Conservation (phyloP, 2,797 vertebrate genomes). For the Parauchenoglanis punctatus region DNA sequence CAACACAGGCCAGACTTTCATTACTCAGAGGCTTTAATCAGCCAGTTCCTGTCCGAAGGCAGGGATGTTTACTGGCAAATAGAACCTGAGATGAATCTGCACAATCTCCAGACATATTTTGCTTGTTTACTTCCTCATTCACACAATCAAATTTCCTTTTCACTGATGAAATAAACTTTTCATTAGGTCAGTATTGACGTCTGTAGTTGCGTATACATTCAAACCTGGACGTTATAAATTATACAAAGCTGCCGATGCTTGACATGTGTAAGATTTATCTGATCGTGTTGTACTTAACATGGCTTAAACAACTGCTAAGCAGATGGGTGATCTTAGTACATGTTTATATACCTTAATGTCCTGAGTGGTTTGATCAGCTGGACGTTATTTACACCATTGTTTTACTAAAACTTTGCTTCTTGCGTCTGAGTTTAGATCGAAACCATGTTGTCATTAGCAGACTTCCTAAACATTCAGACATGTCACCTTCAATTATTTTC, state of each 20-base stretch:
- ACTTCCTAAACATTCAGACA: conserved; percentile 41
- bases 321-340: conserved; percentile 48
- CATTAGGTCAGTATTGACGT: neutral
- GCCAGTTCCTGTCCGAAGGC: conserved; percentile 56
- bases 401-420: conserved; percentile 46
- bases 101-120: conserved; percentile 66
- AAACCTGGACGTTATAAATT: conserved; percentile 27
- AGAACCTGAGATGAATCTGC: conserved; percentile 63
- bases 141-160: conserved; percentile 33
- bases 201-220: neutral
- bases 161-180: conserved; percentile 7
- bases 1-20: conserved; percentile 45
- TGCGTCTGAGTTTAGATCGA: conserved; percentile 37
- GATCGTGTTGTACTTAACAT: conserved; percentile 31
- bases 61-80: conserved; percentile 60
- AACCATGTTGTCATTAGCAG: conserved; percentile 46
- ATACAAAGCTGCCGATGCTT: conserved; percentile 30
- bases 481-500: conserved; percentile 46
- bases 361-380: conserved; percentile 51
- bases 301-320: conserved; percentile 50
- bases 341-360: conserved; percentile 48
- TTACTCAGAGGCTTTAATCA: conserved; percentile 52
- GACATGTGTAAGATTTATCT: conserved; percentile 27
- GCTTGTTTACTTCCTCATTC: conserved; percentile 56
- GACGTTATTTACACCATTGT: conserved; percentile 47